phyloP scores from a whole-genome alignment of 2,888 invertebrate species.

The Drosophila neonasuta region DNA sequence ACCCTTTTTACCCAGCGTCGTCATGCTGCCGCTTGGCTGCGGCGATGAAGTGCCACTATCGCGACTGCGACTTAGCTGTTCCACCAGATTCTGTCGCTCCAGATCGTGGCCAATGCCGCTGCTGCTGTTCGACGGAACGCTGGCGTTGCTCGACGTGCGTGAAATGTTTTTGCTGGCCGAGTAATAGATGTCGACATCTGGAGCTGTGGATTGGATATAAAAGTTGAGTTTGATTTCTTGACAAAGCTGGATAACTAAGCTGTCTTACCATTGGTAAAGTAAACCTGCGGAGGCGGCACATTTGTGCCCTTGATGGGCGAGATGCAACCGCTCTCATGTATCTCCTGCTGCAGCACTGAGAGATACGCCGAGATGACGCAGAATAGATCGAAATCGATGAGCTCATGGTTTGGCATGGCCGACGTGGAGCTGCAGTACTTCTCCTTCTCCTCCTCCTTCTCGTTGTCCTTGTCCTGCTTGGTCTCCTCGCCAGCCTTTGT shows the following conservation, averaged over 20 bases:
- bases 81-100: conserved; percentile 70
- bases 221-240: neutral
- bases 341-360: conserved; percentile 82
- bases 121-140: conserved; percentile 77
- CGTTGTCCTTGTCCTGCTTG: neutral
- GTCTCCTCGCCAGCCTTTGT: conserved; percentile 46
- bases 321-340: conserved; percentile 82
- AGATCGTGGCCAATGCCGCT: conserved; percentile 68
- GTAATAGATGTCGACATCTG: conserved; percentile 74
- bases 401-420: conserved; percentile 48
- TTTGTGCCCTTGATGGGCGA: conserved; percentile 82
- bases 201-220: conserved; percentile 33
- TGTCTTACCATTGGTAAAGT: conserved; percentile 81
- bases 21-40: conserved; percentile 71
- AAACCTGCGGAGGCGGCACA: conserved; percentile 82
- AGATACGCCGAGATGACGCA: conserved; percentile 82
- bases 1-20: conserved; percentile 60
- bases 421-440: conserved; percentile 19
- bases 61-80: conserved; percentile 77
- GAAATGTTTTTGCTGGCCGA: conserved; percentile 79
- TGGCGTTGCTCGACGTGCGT: conserved; percentile 80
- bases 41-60: conserved; percentile 83
- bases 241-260: neutral
- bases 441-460: conserved; percentile 5
- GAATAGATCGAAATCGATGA: conserved; percentile 82